Percentiles rank a stretch among this genome's conserved stretches.
Evolutionary conservation across 1,140 invertebrate species (phyloP).

Genomic region (Drosophila trapezifrons): DNA sequence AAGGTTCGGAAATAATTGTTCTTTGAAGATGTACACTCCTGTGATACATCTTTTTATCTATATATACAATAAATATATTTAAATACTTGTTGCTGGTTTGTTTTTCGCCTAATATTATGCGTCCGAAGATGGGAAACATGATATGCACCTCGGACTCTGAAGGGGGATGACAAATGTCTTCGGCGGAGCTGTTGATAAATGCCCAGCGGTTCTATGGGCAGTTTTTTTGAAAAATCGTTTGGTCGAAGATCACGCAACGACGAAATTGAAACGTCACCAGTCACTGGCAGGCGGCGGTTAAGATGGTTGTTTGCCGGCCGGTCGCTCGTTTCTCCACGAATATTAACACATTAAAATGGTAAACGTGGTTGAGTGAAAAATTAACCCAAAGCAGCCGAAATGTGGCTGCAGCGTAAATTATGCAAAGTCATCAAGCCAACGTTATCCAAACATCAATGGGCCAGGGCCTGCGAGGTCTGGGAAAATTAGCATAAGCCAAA

Average conservation of each 20-base stretch:
- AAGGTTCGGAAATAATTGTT: no score
- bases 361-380: conserved; percentile 78
- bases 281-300: conserved; percentile 36
- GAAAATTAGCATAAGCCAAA: conserved; percentile 78
- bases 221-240: conserved; percentile 54
- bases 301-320: conserved; percentile 26
- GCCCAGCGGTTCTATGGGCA: conserved; percentile 21
- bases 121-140: not conserved
- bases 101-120: not conserved
- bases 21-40: no score
- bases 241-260: conserved; percentile 47
- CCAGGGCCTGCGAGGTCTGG: conserved; percentile 53
- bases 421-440: conserved; percentile 81
- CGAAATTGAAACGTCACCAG: conserved; percentile 74
- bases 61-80: no score
- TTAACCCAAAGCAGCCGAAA: conserved; percentile 65
- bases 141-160: not conserved
- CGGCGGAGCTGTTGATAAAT: conserved; percentile 42
- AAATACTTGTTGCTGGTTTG: no score
- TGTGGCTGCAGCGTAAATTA: conserved; percentile 70
- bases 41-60: no score
- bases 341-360: conserved; percentile 77
- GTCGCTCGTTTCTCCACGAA: conserved; percentile 53
- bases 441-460: conserved; percentile 78
- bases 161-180: conserved; percentile 51